Percentiles rank a stretch among this genome's conserved stretches.
Conservation (phyloP, 2,113 vertebrate genomes). For the Dolichallabes microphthalmus region DNA sequence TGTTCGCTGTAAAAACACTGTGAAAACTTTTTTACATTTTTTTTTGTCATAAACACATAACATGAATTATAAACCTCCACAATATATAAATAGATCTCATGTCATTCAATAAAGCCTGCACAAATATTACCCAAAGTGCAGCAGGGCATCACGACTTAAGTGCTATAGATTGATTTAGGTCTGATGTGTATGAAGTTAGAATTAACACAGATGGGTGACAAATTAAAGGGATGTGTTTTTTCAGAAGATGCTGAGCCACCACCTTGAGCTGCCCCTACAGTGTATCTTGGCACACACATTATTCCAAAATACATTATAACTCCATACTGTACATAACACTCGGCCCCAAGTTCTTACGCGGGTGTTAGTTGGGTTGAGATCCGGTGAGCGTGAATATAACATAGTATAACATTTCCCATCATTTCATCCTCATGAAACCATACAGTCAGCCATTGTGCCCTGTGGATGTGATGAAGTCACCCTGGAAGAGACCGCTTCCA, state of each 20-base stretch:
- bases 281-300: no score
- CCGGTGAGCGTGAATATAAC: not conserved
- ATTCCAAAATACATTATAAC: not conserved
- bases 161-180: slow-evolving; percentile 25
- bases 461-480: not conserved
- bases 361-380: not conserved
- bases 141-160: slow-evolving; percentile 34
- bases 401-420: not conserved
- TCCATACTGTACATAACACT: not conserved
- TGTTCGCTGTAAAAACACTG: slow-evolving; percentile 52
- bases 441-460: not conserved
- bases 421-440: not conserved
- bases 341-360: not conserved
- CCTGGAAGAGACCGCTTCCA: not conserved
- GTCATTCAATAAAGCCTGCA: slow-evolving; percentile 43
- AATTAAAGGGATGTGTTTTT: not conserved
- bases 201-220: not conserved
- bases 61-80: slow-evolving; percentile 46
- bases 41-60: slow-evolving; percentile 52
- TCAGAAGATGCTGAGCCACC: not conserved
- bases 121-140: slow-evolving; percentile 43
- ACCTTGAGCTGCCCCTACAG: not conserved
- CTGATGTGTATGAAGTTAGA: not conserved
- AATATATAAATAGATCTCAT: slow-evolving; percentile 51
- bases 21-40: slow-evolving; percentile 51